Conservation (phyloP, 35 echinoderm and acorn worm species). For the Diadema setosum region DNA sequence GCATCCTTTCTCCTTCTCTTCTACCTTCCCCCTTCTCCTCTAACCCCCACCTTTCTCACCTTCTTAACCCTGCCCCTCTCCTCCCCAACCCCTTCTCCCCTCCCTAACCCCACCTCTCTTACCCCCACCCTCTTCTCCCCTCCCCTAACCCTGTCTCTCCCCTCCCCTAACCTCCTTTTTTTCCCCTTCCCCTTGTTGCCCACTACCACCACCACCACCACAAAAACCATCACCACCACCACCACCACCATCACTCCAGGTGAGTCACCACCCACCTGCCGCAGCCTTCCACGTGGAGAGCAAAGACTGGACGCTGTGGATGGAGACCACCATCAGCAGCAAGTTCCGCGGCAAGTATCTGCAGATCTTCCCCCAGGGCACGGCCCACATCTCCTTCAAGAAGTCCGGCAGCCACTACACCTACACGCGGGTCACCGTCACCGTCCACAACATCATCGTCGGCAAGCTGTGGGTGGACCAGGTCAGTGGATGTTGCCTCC, state of each 20-base stretch:
- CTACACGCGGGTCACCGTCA: constrained; percentile 75
- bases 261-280: constrained; percentile 97
- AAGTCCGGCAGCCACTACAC: constrained; percentile 95
- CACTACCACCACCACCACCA: too few relatives aligned
- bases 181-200: too few relatives aligned
- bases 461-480: constrained; percentile 98
- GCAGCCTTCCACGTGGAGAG: constrained; percentile 88
- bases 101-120: too few relatives aligned
- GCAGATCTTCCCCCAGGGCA: constrained; percentile 94
- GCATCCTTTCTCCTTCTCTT: too few relatives aligned
- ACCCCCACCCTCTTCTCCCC: too few relatives aligned
- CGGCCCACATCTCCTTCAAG: constrained; percentile 82
- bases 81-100: too few relatives aligned
- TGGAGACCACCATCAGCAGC: constrained; percentile 92
- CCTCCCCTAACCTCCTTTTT: not conserved
- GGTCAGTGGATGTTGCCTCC: too few relatives aligned
- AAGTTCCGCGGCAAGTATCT: constrained; percentile 99
- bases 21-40: too few relatives aligned
- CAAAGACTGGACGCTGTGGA: constrained; percentile 94
- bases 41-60: too few relatives aligned
- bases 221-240: too few relatives aligned
- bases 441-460: constrained; percentile 99
- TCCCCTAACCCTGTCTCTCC: not conserved
- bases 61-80: not conserved
- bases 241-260: constrained; percentile 7